Conservation (phyloP, 2,888 invertebrate species). For the Nomada fucata region DNA sequence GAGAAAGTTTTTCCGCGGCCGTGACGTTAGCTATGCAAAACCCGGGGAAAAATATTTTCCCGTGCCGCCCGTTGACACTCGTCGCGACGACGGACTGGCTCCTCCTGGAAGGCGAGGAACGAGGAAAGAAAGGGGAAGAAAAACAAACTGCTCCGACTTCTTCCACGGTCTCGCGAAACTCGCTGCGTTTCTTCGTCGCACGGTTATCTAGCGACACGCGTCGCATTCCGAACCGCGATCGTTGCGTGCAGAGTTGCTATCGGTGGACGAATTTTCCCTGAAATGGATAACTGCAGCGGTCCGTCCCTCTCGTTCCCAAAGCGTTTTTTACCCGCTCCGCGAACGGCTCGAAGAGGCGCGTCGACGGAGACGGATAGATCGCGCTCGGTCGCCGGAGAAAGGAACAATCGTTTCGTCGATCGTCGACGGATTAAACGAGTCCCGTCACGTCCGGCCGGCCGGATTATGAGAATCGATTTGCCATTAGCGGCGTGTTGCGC, state of each 20-base stretch:
- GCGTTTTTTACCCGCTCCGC: background rate
- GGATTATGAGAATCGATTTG: conserved; percentile 61
- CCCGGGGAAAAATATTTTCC: conserved; percentile 61
- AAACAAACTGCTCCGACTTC: conserved; percentile 53
- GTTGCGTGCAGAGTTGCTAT: conserved; percentile 51
- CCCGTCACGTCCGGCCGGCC: background rate
- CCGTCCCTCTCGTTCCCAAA: background rate
- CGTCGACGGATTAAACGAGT: conserved; percentile 38
- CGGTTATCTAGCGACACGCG: conserved; percentile 33
- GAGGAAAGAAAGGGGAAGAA: conserved; percentile 16
- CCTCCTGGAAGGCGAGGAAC: conserved; percentile 1
- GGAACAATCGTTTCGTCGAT: conserved; percentile 24
- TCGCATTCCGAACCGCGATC: conserved; percentile 30
- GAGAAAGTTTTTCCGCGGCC: conserved; percentile 56
- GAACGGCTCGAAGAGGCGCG: conserved; percentile 9
- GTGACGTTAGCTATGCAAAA: conserved; percentile 56
- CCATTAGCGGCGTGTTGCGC: conserved; percentile 54
- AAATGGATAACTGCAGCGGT: conserved; percentile 40
- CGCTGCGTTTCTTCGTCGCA: conserved; percentile 12
- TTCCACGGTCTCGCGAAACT: conserved; percentile 27
- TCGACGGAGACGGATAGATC: conserved; percentile 26
- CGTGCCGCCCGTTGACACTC: conserved; percentile 60
- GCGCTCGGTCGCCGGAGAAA: conserved; percentile 11
- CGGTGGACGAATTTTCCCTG: conserved; percentile 45
- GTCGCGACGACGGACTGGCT: conserved; percentile 37